Evolutionary conservation across 2,888 invertebrate genomes (phyloP).

Genomic region (Epinotia demarniana): DNA sequence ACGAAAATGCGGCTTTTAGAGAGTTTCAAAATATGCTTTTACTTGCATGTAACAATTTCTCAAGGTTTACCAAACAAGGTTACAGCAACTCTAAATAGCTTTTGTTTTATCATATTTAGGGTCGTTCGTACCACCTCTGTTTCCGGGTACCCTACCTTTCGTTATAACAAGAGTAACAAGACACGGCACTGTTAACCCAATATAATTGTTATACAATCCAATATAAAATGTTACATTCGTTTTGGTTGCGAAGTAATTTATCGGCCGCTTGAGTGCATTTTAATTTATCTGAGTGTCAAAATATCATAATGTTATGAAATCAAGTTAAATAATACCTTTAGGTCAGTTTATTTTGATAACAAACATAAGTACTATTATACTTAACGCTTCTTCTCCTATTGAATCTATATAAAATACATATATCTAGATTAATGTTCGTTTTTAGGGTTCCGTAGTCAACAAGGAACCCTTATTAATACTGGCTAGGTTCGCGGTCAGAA

Average conservation of each 20-base stretch:
- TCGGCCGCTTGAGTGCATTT: conserved; percentile 13
- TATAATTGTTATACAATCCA: conserved; percentile 32
- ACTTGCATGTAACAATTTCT: conserved; percentile 36
- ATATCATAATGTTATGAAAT: conserved; percentile 30
- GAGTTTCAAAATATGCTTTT: conserved; percentile 47
- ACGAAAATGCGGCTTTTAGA: conserved; percentile 34
- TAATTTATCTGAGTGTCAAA: conserved; percentile 17
- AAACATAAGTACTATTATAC: not conserved
- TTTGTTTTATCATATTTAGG: conserved; percentile 36
- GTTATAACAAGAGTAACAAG: conserved; percentile 6
- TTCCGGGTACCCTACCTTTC: conserved; percentile 13
- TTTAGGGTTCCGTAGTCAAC: not conserved
- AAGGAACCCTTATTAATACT: not conserved
- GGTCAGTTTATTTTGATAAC: not conserved
- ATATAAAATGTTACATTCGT: conserved; percentile 23
- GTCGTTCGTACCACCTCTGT: conserved; percentile 27
- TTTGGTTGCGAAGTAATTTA: conserved; percentile 24
- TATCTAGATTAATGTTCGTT: not conserved
- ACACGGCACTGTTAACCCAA: conserved; percentile 1
- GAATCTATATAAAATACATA: not conserved
- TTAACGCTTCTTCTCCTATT: conserved; percentile 7
- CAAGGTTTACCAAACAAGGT: conserved; percentile 35
- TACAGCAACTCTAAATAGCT: conserved; percentile 24
- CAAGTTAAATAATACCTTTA: not conserved
- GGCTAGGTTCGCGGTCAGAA: conserved; percentile 47